Conservation (phyloP, 2,888 invertebrate genomes). For the Parnassius mnemosyne region DNA sequence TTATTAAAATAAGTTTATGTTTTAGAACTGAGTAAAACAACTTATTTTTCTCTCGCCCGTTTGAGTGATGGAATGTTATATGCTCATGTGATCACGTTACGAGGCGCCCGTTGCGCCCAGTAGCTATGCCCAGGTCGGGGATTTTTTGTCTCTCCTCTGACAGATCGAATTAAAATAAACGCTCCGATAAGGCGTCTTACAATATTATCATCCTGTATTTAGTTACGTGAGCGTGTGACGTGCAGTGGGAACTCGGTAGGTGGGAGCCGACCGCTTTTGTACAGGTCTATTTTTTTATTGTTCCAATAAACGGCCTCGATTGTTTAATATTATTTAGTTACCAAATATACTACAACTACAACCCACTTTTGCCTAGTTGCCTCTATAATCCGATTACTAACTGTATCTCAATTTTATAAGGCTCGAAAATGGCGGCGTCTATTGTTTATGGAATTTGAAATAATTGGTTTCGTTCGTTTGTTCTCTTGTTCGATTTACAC, state of each 20-base stretch:
- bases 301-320: constrained; percentile 34
- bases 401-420: too few species aligned
- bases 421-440: too few species aligned
- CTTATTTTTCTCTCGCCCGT: constrained; percentile 36
- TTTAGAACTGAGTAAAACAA: constrained; percentile 16
- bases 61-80: constrained; percentile 40
- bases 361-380: too few species aligned
- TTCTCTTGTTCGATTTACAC: too few species aligned
- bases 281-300: constrained; percentile 44
- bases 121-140: constrained; percentile 59
- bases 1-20: constrained; percentile 16
- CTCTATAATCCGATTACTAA: too few species aligned
- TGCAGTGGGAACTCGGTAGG: constrained; percentile 74
- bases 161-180: constrained; percentile 81
- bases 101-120: constrained; percentile 54
- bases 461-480: too few species aligned
- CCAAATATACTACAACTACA: too few species aligned
- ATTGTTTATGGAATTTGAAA: too few species aligned
- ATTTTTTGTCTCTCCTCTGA: constrained; percentile 75
- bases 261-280: constrained; percentile 54
- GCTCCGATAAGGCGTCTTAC: constrained; percentile 75
- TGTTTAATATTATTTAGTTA: constrained; percentile 24
- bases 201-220: constrained; percentile 76
- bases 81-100: constrained; percentile 43
- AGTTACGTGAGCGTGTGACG: constrained; percentile 73